Percentiles rank a stretch among this genome's conserved stretches.
Conservation (phyloP, 1,140 invertebrate species). For the Aradophagus sp. region DNA sequence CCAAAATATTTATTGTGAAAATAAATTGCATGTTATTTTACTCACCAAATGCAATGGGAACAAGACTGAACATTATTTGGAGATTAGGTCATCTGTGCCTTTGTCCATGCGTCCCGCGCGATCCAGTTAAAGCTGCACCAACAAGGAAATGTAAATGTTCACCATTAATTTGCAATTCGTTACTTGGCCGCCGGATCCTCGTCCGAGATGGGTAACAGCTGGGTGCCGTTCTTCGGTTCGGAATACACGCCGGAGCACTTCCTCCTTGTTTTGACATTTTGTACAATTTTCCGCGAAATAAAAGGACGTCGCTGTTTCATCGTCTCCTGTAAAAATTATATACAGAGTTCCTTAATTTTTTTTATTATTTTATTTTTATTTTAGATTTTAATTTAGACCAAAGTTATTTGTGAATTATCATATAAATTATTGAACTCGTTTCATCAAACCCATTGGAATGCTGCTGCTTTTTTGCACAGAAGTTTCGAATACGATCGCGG, state of each 20-base stretch:
- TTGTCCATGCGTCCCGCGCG: constrained; percentile 17
- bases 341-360: constrained; percentile 42
- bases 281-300: constrained; percentile 31
- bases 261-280: constrained; percentile 48
- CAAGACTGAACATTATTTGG: constrained; percentile 6
- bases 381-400: constrained; percentile 24
- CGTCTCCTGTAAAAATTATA: constrained; percentile 13
- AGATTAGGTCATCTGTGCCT: constrained; percentile 13
- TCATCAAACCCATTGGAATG: no score
- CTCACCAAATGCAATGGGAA: not conserved
- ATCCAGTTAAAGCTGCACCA: constrained; percentile 31
- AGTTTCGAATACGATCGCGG: no score
- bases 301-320: constrained; percentile 20
- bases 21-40: no score
- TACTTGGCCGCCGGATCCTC: constrained; percentile 48
- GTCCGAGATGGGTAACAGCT: constrained; percentile 56
- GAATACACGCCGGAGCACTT: constrained; percentile 40
- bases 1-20: no score
- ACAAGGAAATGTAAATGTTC: constrained; percentile 60
- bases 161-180: constrained; percentile 64
- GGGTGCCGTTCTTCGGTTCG: constrained; percentile 48
- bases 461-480: no score
- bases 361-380: no score
- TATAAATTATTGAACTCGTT: no score
- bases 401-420: constrained; percentile 8